Percentiles rank a stretch among this genome's conserved stretches.
phyloP scores from a whole-genome alignment of 1,140 invertebrate genomes.

The Lepidotrigona ventralis region DNA sequence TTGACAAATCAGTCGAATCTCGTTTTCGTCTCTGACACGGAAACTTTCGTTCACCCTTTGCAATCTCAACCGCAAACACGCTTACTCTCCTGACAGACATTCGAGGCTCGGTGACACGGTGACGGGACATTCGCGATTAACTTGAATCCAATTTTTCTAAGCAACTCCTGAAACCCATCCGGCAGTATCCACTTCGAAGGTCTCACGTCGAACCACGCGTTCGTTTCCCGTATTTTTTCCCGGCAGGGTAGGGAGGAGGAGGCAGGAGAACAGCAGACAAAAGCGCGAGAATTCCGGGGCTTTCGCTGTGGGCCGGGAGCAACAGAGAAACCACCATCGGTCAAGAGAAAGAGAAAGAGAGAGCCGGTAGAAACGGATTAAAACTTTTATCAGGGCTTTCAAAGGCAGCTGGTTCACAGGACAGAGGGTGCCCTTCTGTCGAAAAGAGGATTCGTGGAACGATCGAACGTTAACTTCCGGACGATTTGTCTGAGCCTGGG shows the following conservation, averaged over 20 bases:
- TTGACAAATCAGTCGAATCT: no score
- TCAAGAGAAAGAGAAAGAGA: no score
- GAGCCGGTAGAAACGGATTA: conserved; percentile 26
- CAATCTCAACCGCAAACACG: neutral
- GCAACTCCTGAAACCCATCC: neutral
- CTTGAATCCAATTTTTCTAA: conserved; percentile 2
- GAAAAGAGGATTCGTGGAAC: conserved; percentile 55
- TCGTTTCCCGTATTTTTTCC: conserved; percentile 6
- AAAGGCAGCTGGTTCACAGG: conserved; percentile 32
- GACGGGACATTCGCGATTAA: neutral
- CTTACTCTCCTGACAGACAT: neutral
- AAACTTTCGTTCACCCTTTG: neutral
- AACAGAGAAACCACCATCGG: neutral
- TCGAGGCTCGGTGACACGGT: neutral
- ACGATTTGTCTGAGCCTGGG: conserved; percentile 67
- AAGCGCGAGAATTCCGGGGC: neutral
- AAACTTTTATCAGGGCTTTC: conserved; percentile 26
- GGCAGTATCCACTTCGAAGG: neutral
- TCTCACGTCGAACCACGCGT: conserved; percentile 6
- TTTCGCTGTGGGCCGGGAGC: neutral
- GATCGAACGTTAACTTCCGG: conserved; percentile 70
- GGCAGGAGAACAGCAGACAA: neutral
- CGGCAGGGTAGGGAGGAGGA: no score
- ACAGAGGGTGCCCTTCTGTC: conserved; percentile 14
- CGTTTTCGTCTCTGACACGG: no score